Conservation (phyloP, 2,888 invertebrate species). For the Eilema caniola region DNA sequence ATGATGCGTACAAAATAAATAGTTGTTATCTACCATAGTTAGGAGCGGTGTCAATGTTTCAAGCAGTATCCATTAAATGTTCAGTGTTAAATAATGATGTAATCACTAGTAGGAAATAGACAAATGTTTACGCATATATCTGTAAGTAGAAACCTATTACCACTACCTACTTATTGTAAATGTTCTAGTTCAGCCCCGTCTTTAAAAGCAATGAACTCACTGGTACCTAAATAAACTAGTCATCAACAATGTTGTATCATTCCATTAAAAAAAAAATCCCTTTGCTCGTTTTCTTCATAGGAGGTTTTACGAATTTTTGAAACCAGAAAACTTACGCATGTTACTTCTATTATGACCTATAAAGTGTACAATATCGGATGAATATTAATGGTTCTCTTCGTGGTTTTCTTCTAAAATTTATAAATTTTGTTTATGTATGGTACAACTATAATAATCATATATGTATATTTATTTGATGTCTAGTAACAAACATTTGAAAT, state of each 20-base stretch:
- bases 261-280: constrained; percentile 26
- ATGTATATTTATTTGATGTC: background rate
- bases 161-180: constrained; percentile 18
- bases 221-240: constrained; percentile 22
- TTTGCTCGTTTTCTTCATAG: background rate
- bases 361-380: background rate
- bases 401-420: background rate
- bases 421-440: background rate
- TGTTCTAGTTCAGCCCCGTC: constrained; percentile 17
- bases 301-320: background rate
- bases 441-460: background rate
- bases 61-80: constrained; percentile 35
- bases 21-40: constrained; percentile 13
- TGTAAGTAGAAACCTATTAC: constrained; percentile 23
- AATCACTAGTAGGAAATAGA: constrained; percentile 40
- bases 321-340: background rate
- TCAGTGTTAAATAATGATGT: constrained; percentile 36
- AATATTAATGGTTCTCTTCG: background rate
- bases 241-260: constrained; percentile 45
- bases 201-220: constrained; percentile 23
- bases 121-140: constrained; percentile 32
- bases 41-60: constrained; percentile 50
- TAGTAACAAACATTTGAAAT: too few species aligned
- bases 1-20: constrained; percentile 23
- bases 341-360: background rate